These are phyloP conservation scores for Drosophila monieri DNA, from an alignment of 2,888 invertebrate genomes.

Conservation along the genomic window DNA sequence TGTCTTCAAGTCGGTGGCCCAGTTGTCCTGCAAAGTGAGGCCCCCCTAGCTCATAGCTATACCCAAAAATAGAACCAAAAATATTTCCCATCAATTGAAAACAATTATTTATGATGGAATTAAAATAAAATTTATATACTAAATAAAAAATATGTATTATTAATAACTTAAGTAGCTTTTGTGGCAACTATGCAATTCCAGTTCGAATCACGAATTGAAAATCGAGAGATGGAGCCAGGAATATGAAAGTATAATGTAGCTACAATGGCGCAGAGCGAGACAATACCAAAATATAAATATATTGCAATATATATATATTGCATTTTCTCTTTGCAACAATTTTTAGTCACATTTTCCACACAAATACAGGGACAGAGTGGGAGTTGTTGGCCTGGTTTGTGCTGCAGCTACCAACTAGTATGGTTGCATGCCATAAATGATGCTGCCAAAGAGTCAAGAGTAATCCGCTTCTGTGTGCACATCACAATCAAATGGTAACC, in stretches of 20 bases:
- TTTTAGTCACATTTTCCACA: conserved; percentile 3
- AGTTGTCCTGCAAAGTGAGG: neutral
- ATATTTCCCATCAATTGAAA: neutral
- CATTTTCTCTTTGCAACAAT: conserved; percentile 42
- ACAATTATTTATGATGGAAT: conserved; percentile 33
- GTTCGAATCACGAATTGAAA: conserved; percentile 1
- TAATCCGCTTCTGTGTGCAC: conserved; percentile 80
- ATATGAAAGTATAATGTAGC: conserved; percentile 48
- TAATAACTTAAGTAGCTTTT: conserved; percentile 63
- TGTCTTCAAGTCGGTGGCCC: neutral
- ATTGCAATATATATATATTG: too few relatives aligned
- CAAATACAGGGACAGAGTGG: neutral
- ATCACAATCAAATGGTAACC: conserved; percentile 72
- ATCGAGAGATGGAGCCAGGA: conserved; percentile 3
- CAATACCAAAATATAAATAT: conserved; percentile 52
- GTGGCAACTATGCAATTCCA: conserved; percentile 7
- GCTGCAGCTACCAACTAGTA: conserved; percentile 16
- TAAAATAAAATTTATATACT: conserved; percentile 32
- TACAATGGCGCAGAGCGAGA: conserved; percentile 52
- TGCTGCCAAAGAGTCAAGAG: conserved; percentile 73
- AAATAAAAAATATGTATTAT: conserved; percentile 40
- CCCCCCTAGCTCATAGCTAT: neutral
- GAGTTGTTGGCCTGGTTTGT: neutral
- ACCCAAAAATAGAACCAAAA: neutral
- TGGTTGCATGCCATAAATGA: conserved; percentile 74